Base-by-base conservation (phyloP, 2,888 invertebrate species). In the Scelioninae gen. 1 region DNA sequence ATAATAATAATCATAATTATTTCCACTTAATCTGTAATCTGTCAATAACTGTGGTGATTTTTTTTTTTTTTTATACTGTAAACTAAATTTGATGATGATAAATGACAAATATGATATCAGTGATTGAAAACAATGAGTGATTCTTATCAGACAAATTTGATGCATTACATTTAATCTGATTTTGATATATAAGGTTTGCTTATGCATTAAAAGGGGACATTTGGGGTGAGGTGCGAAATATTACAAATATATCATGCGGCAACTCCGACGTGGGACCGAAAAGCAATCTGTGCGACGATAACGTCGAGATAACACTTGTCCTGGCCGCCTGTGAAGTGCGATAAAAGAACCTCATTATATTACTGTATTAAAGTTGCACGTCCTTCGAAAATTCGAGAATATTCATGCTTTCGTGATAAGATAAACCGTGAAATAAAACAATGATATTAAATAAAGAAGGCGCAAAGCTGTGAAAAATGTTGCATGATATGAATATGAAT, bases 311-410 rank as follows among this genome's bases (percentile, higher is more conserved):
- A 80, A 80, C 71, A 80, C 68, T 80, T 80, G 83, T 83, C 77
- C 83, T 77, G 83, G 74, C 13, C 77, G 83, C 69, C 74, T 56
- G 80, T 69, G 58, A 80, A 74, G 76, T 58, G 83, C 76, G 83
- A 83, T 83, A 83, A 83, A 80, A 83, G 83, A 83, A 77, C 80
- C 83, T 83, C 80, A 74, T 80, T 83, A 83, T 77, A 80, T 80
- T 76, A 55, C 84, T 47, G 74, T 63, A 75, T 75, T 84, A 81
- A 84, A 81, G 81, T 84, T 84, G 77, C 84, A 74, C 74, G 84
- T 81, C 81, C 81, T 84, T 80, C 83, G 72, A 80, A 76, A 83
- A 80, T 80, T 82, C 76, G 76, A 65, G 82, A 82, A 82, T 78
- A 83, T 83, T 83, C 80, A 83, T 77, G 83, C 76, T 68, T 78